phyloP scores from a whole-genome alignment of 2,888 invertebrate genomes.

The Eristalis pertinax region DNA sequence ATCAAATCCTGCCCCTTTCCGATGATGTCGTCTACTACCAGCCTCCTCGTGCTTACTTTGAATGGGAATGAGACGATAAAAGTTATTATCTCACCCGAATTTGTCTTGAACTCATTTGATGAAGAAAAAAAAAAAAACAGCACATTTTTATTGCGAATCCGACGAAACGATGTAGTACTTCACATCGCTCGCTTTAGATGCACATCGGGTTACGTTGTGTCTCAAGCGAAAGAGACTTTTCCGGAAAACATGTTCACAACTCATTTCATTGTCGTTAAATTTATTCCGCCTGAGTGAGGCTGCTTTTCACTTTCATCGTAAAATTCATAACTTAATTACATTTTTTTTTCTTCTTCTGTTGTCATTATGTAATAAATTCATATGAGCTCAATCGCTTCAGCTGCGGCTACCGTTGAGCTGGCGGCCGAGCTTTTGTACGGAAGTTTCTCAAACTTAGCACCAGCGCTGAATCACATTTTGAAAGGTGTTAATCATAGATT shows the following conservation, averaged over 20 bases:
- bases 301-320: constrained; percentile 35
- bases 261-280: constrained; percentile 36
- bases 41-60: too few relatives aligned
- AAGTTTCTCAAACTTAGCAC: background rate
- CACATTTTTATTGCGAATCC: background rate
- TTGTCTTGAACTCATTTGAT: background rate
- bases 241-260: constrained; percentile 44
- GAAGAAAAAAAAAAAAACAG: background rate
- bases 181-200: background rate
- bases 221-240: constrained; percentile 11
- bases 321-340: constrained; percentile 20
- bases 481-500: background rate
- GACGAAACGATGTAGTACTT: background rate
- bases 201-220: constrained; percentile 6
- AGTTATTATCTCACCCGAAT: background rate
- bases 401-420: background rate
- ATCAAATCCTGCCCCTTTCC: background rate
- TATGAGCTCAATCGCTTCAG: background rate
- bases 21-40: too few relatives aligned
- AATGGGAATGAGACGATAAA: background rate
- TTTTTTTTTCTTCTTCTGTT: constrained; percentile 8
- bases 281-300: constrained; percentile 23
- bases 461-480: background rate
- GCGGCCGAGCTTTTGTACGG: background rate
- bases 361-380: background rate